Evolutionary conservation across 2,797 vertebrate species (phyloP).

Genomic region (Helicolenus hilgendorfi): DNA sequence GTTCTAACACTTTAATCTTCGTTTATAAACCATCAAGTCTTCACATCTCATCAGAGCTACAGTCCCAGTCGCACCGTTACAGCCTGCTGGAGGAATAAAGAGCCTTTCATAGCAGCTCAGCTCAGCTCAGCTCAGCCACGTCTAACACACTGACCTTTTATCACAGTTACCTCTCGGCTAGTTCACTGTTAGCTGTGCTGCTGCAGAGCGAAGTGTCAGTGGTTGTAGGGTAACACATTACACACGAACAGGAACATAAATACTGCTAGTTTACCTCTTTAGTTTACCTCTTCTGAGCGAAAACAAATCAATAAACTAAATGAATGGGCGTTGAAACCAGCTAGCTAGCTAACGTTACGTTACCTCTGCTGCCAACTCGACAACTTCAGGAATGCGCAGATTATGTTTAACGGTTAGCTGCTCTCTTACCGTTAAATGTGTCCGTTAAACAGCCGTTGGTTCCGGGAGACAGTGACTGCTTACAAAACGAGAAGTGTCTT

Average conservation of each 20-base stretch:
- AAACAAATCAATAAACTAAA: background rate
- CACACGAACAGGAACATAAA: background rate
- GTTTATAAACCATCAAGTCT: background rate
- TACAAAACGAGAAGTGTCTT: background rate
- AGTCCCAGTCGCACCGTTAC: conserved; percentile 49
- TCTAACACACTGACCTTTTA: conserved; percentile 16
- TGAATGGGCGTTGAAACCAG: conserved; percentile 38
- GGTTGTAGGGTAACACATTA: fast-evolving
- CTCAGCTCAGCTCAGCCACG: conserved; percentile 52
- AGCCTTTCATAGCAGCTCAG: conserved; percentile 44
- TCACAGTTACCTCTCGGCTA: background rate
- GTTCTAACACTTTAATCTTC: background rate
- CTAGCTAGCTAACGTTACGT: conserved; percentile 25
- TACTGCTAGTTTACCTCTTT: background rate
- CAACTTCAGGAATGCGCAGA: conserved; percentile 56
- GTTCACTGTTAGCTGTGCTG: background rate
- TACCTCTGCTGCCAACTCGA: conserved; percentile 78
- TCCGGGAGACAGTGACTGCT: background rate
- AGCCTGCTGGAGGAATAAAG: conserved; percentile 62
- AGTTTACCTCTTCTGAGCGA: background rate
- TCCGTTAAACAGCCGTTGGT: background rate
- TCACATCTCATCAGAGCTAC: background rate
- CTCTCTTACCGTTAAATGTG: background rate
- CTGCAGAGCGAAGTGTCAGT: background rate
- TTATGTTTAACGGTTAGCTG: background rate